Evolutionary conservation across 1,140 invertebrate species (phyloP).

Genomic region (Drosophila mauritiana): DNA sequence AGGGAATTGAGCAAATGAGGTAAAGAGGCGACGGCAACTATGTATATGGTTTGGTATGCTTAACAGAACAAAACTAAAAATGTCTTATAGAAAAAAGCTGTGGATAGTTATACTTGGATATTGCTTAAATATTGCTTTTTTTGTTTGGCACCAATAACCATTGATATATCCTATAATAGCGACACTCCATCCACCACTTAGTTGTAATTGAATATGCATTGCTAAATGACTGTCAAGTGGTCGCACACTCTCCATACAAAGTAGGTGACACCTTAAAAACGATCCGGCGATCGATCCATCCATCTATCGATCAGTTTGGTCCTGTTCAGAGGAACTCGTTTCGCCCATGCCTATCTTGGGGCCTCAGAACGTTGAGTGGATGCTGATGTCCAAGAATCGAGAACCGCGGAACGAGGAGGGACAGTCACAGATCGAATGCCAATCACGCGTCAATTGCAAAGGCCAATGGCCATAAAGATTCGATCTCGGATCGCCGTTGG

Average conservation of each 20-base stretch:
- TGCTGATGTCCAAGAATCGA: slow-evolving; percentile 8
- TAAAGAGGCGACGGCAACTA: slow-evolving; percentile 36
- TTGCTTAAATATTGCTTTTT: no score
- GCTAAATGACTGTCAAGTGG: slow-evolving; percentile 57
- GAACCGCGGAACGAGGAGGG: slow-evolving; percentile 1
- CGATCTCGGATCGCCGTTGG: slow-evolving; percentile 34
- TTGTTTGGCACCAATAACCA: slow-evolving; percentile 2
- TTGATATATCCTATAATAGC: not conserved
- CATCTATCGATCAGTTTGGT: slow-evolving; percentile 10
- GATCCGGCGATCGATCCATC: slow-evolving; percentile 33
- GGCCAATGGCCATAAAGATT: slow-evolving; percentile 69
- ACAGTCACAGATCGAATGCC: slow-evolving; percentile 62
- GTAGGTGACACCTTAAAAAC: slow-evolving; percentile 65
- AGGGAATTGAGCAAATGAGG: not conserved
- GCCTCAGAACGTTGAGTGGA: slow-evolving; percentile 25
- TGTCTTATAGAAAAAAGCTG: not conserved
- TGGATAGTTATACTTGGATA: no score
- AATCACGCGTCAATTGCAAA: slow-evolving; percentile 78
- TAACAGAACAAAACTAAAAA: not conserved
- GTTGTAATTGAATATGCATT: slow-evolving; percentile 57
- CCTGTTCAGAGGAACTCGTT: slow-evolving; percentile 53
- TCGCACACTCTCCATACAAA: slow-evolving; percentile 65
- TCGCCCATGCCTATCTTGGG: slow-evolving; percentile 64
- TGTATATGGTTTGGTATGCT: no score
- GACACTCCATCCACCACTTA: slow-evolving; percentile 7